Evolutionary conservation across 1,140 invertebrate species (phyloP).

Genomic region (Planococcus citri): DNA sequence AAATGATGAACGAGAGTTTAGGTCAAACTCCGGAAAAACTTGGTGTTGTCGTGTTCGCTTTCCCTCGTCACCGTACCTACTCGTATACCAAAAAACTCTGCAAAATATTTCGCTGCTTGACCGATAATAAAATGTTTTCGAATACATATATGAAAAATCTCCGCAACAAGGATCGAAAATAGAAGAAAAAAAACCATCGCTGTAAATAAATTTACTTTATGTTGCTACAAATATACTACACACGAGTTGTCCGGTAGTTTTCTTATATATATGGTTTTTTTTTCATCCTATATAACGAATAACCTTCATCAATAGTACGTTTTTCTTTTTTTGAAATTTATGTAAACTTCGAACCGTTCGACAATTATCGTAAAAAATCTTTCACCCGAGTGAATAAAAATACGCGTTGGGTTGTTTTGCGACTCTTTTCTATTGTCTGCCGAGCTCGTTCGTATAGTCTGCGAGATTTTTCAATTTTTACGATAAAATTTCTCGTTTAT

Average conservation of each 20-base stretch:
- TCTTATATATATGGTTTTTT: not conserved
- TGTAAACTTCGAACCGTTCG: not conserved
- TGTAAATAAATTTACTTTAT: conserved; percentile 1
- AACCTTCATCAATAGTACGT: not conserved
- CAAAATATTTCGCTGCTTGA: not conserved
- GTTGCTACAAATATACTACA: not conserved
- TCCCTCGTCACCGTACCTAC: not conserved
- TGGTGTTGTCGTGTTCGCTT: not conserved
- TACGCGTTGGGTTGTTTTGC: no score
- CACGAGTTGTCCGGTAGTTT: no score
- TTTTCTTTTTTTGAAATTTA: not conserved
- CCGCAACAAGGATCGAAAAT: not conserved
- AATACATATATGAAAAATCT: not conserved
- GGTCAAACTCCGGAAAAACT: not conserved
- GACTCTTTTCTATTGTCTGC: no score
- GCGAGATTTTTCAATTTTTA: not conserved
- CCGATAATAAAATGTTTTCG: not conserved
- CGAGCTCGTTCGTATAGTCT: not conserved
- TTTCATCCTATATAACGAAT: not conserved
- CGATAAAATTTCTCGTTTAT: not conserved
- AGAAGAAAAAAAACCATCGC: not conserved
- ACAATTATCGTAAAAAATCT: conserved; percentile 4
- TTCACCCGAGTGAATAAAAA: not conserved
- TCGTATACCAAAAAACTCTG: not conserved
- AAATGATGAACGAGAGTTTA: not conserved